Percentiles rank a stretch among this genome's conserved stretches.
These are phyloP conservation scores for Sminthurides bifidus DNA, from an alignment of 1,140 invertebrate species.

Conservation along the genomic window DNA sequence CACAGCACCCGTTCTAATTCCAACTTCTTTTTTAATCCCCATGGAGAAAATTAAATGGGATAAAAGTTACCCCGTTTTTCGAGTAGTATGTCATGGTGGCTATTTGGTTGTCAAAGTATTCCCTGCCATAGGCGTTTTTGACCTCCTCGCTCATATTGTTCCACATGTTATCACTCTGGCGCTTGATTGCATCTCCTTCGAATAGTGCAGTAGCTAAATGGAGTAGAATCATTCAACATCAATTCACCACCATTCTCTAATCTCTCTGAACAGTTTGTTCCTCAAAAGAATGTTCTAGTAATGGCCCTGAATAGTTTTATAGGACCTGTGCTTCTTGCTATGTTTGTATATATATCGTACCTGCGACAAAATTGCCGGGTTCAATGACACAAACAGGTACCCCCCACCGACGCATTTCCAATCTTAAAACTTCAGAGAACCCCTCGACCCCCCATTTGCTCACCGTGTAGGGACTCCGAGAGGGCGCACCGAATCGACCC, in stretches of 20 bases:
- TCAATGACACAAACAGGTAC: constrained; percentile 67
- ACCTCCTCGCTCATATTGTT: constrained; percentile 57
- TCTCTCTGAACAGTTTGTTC: too few relatives aligned
- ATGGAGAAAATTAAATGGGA: background rate
- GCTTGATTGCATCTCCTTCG: constrained; percentile 50
- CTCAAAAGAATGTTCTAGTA: too few relatives aligned
- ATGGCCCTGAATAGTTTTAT: too few relatives aligned
- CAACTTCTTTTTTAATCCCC: background rate
- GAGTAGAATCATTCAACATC: background rate
- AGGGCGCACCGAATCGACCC: constrained; percentile 60
- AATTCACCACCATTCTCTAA: too few relatives aligned
- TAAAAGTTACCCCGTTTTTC: constrained; percentile 22
- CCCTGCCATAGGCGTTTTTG: constrained; percentile 60
- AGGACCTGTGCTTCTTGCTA: too few relatives aligned
- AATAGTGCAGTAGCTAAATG: constrained; percentile 29
- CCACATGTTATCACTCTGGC: constrained; percentile 67
- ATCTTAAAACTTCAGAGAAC: constrained; percentile 62
- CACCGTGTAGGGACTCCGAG: constrained; percentile 65
- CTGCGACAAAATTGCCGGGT: constrained; percentile 64
- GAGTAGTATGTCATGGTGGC: constrained; percentile 28
- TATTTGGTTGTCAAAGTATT: constrained; percentile 52
- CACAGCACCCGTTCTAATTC: too few relatives aligned
- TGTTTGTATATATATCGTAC: too few relatives aligned
- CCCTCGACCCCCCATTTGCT: constrained; percentile 63
- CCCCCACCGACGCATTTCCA: constrained; percentile 61